These are phyloP conservation scores for Trichopoda pennipes DNA, from an alignment of 2,888 invertebrate genomes.

Conservation along the genomic window DNA sequence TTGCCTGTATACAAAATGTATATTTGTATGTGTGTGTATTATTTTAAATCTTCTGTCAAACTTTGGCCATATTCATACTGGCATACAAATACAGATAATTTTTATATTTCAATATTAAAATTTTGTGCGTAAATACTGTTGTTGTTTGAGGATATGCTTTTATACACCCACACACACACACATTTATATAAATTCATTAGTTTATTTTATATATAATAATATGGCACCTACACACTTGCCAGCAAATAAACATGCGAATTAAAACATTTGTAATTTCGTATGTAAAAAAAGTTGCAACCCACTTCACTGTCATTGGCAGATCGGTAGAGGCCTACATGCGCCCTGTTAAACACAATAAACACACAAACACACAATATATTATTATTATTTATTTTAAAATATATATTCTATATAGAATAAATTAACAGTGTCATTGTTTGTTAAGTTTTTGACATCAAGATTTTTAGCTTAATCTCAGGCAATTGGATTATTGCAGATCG, in stretches of 20 bases:
- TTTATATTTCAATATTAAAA: neutral
- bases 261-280: slow-evolving; percentile 56
- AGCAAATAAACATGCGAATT: slow-evolving; percentile 41
- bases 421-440: neutral
- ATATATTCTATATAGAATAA: slow-evolving; percentile 9
- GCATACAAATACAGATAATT: neutral
- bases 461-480: neutral
- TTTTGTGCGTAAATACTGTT: neutral
- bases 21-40: neutral
- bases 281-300: slow-evolving; percentile 68
- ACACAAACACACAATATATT: slow-evolving; percentile 17
- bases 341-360: slow-evolving; percentile 36
- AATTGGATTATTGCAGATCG: neutral
- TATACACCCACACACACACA: neutral
- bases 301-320: slow-evolving; percentile 70
- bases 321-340: slow-evolving; percentile 60
- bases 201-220: slow-evolving; percentile 32
- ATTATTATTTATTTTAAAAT: slow-evolving; percentile 36
- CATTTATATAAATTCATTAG: neutral
- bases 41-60: slow-evolving; percentile 3
- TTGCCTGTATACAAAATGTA: too few relatives aligned
- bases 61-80: neutral
- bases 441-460: neutral
- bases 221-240: slow-evolving; percentile 47
- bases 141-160: neutral